Conservation (phyloP, 2,888 invertebrate species). For the Ctenicera cuprea region DNA sequence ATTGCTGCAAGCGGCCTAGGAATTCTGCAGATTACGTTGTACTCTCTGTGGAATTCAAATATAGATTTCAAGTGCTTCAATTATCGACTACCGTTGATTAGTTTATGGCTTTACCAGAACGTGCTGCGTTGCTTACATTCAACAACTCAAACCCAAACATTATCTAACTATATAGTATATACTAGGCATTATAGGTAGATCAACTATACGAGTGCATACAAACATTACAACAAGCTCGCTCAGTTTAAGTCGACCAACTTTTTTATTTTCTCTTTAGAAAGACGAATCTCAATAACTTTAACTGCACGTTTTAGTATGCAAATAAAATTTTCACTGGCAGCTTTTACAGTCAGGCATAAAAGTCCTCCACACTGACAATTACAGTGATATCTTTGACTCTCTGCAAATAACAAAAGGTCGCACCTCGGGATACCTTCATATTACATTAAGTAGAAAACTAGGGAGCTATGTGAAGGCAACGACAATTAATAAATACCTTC, state of each 20-base stretch:
- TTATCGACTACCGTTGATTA: slow-evolving; percentile 4
- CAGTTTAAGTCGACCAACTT: too few relatives aligned
- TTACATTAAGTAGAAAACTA: not conserved
- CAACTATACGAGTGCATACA: too few relatives aligned
- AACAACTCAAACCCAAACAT: not conserved
- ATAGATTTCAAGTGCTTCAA: slow-evolving; percentile 28
- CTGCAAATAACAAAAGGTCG: not conserved
- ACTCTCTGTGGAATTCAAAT: slow-evolving; percentile 18
- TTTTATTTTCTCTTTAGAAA: too few relatives aligned
- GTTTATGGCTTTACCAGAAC: not conserved
- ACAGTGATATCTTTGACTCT: not conserved
- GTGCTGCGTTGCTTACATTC: not conserved
- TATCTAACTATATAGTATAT: too few relatives aligned
- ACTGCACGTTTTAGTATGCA: too few relatives aligned
- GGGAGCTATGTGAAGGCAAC: not conserved
- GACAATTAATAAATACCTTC: slow-evolving; percentile 23
- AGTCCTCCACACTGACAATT: not conserved
- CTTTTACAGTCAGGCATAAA: not conserved
- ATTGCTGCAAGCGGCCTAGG: slow-evolving; percentile 2
- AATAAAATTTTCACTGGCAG: not conserved
- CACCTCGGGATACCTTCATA: not conserved
- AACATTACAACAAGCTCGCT: too few relatives aligned
- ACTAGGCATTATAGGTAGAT: too few relatives aligned
- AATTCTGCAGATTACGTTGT: slow-evolving; percentile 23
- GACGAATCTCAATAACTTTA: too few relatives aligned